Conservation (phyloP, 2,113 vertebrate species). For the Phyllostomus discolor region DNA sequence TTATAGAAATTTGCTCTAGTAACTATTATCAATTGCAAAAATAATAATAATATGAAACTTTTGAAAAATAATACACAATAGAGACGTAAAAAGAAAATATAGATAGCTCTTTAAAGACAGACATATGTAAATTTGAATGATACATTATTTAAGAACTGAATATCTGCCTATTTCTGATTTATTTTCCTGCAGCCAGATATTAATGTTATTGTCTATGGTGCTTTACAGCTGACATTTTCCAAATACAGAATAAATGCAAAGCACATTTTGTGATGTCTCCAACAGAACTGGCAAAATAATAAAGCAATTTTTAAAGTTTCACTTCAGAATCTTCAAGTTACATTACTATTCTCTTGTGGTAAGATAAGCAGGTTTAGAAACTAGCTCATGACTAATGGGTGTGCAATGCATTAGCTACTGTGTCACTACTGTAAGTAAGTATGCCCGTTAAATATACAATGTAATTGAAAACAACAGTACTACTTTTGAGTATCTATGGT, state of each 20-base stretch:
- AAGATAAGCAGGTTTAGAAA: not conserved
- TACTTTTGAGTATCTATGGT: not conserved
- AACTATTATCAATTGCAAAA: not conserved
- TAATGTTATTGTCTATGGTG: not conserved
- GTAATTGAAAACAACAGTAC: not conserved
- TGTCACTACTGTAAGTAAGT: not conserved
- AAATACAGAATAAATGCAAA: not conserved
- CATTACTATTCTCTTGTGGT: not conserved
- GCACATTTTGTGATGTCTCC: not conserved
- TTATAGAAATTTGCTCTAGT: not conserved
- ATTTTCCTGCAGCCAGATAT: not conserved
- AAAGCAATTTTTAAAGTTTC: not conserved
- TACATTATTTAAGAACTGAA: not conserved
- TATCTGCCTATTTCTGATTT: slow-evolving; percentile 5
- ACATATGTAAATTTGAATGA: slow-evolving; percentile 11
- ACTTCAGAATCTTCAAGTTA: slow-evolving; percentile 1
- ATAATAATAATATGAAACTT: not conserved
- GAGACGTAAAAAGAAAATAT: not conserved
- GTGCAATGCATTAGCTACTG: not conserved
- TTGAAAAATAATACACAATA: not conserved
- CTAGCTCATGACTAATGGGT: not conserved
- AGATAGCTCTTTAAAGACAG: not conserved
- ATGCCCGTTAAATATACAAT: not conserved
- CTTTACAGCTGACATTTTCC: not conserved
- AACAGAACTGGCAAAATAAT: not conserved